These are phyloP conservation scores for Capra hircus DNA, from an alignment of 2,113 vertebrate species.

Conservation along the genomic window DNA sequence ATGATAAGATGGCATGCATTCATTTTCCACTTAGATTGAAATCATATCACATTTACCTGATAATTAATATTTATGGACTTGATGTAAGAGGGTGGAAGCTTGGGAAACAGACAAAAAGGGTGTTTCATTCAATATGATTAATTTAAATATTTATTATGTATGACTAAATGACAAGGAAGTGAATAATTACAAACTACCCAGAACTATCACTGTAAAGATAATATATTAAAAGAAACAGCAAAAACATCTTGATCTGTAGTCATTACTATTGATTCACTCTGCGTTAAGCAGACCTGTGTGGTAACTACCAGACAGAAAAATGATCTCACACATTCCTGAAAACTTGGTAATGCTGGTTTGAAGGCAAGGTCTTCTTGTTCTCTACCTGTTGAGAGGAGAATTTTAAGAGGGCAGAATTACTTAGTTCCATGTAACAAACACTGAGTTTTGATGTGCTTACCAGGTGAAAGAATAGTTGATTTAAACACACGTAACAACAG, in stretches of 20 bases:
- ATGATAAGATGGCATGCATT: not conserved
- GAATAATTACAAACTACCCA: not conserved
- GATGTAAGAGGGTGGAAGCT: not conserved
- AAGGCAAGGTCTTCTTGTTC: rapidly evolving
- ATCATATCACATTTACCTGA: not conserved
- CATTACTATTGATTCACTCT: slow-evolving; percentile 31
- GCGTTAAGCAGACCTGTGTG: not conserved
- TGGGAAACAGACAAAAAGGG: not conserved
- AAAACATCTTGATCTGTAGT: not conserved
- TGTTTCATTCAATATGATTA: not conserved
- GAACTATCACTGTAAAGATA: slow-evolving; percentile 27
- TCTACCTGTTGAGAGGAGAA: not conserved
- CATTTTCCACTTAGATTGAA: slow-evolving; percentile 5
- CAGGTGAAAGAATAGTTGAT: not conserved
- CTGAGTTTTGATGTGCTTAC: not conserved
- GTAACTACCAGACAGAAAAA: slow-evolving; percentile 29
- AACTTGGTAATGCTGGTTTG: not conserved
- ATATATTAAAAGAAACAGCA: slow-evolving; percentile 49
- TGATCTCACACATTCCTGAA: slow-evolving; percentile 26
- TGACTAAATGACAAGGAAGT: not conserved
- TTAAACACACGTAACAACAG: not conserved
- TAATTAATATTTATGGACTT: slow-evolving; percentile 12
- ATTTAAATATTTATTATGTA: not conserved
- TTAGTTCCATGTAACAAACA: not conserved
- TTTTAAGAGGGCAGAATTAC: not conserved